Conservation (phyloP, 2,113 vertebrate genomes). For the Parotia lawesii region DNA sequence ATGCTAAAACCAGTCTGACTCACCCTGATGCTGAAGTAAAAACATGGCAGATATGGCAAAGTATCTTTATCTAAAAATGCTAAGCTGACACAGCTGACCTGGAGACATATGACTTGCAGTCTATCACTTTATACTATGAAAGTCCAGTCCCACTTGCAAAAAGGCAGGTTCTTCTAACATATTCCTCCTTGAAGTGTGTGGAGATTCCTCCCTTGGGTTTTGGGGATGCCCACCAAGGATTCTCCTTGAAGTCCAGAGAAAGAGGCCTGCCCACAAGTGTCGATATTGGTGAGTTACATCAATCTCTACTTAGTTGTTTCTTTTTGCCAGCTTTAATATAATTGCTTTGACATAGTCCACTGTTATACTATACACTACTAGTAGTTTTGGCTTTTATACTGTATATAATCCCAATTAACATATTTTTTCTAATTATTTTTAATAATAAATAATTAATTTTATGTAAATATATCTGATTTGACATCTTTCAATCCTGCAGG, state of each 20-base stretch:
- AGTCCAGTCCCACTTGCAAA: background rate
- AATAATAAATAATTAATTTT: background rate
- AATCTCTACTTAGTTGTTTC: background rate
- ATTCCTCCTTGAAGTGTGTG: background rate
- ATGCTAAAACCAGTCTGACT: background rate
- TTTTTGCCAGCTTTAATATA: background rate
- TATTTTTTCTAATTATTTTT: background rate
- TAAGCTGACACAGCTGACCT: background rate
- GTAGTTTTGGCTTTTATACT: background rate
- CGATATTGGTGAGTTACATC: background rate
- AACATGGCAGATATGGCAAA: background rate
- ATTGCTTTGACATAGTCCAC: background rate
- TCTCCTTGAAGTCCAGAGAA: background rate
- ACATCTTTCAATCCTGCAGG: background rate
- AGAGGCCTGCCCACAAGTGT: accelerated
- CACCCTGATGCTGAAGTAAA: background rate
- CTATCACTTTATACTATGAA: background rate
- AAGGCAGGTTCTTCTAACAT: background rate
- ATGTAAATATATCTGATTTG: background rate
- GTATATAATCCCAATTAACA: background rate
- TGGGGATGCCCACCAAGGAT: background rate
- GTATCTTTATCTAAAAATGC: background rate
- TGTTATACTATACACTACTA: background rate
- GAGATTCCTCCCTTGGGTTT: background rate
- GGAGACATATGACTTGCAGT: background rate